Conservation (phyloP, 2,888 invertebrate species). For the Tetranychus truncatus region DNA sequence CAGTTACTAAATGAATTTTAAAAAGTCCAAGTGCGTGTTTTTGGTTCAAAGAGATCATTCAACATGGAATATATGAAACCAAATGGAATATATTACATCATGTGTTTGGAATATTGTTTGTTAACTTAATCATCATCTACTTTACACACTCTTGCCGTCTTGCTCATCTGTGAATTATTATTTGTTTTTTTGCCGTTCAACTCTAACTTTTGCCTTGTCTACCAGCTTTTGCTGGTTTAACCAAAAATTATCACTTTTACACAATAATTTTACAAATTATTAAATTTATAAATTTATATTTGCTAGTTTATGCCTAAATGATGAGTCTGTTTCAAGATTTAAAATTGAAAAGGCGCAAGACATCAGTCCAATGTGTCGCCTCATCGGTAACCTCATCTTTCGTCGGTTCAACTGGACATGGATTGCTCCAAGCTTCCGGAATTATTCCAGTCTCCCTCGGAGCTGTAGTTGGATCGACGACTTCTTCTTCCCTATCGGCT, state of each 20-base stretch:
- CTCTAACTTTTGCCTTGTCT: background rate
- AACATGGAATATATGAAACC: background rate
- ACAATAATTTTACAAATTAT: background rate
- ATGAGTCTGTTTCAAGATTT: slow-evolving; percentile 15
- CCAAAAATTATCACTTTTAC: background rate
- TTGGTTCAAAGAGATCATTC: background rate
- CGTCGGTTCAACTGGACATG: background rate
- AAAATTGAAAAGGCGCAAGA: slow-evolving; percentile 10
- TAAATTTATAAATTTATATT: background rate
- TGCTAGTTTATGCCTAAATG: background rate
- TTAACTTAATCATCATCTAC: background rate
- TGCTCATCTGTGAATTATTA: background rate
- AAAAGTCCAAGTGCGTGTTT: too few species aligned
- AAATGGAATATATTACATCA: background rate
- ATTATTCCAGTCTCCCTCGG: background rate
- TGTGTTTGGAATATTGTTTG: background rate
- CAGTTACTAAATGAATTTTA: background rate
- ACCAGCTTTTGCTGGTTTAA: background rate
- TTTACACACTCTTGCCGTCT: background rate
- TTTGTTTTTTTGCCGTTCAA: too few species aligned
- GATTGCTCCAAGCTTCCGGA: background rate
- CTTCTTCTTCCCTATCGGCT: background rate
- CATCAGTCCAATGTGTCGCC: slow-evolving; percentile 3
- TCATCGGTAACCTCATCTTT: background rate
- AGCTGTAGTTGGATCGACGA: background rate